Percentiles rank a stretch among this genome's conserved stretches.
Conservation (phyloP, 2,113 vertebrate species). For the Amphiprion percula region DNA sequence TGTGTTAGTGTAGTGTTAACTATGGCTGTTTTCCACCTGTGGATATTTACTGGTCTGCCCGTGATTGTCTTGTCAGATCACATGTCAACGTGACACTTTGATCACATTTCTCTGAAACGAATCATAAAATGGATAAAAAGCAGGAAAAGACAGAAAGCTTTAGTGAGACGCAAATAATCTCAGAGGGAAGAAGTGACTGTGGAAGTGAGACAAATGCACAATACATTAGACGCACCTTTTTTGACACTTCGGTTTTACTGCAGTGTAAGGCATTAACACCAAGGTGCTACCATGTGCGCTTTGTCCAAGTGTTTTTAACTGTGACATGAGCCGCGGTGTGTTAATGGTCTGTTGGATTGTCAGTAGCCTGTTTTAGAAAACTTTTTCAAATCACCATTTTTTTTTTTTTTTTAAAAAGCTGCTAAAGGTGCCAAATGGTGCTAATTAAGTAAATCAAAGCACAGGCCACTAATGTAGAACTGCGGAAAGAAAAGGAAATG, state of each 20-base stretch:
- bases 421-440: constrained; percentile 14
- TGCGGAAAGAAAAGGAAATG: neutral
- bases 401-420: neutral
- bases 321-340: neutral
- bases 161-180: neutral
- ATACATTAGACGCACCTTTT: neutral
- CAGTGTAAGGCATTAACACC: constrained; percentile 18
- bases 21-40: constrained; percentile 20
- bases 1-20: too few species aligned
- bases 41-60: constrained; percentile 18
- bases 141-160: neutral
- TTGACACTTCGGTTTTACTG: neutral
- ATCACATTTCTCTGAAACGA: neutral
- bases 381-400: neutral
- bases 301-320: constrained; percentile 1
- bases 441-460: constrained; percentile 11
- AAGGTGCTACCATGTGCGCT: neutral
- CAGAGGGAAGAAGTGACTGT: neutral
- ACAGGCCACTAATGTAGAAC: neutral
- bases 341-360: constrained; percentile 7
- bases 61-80: constrained; percentile 11
- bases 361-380: constrained; percentile 23
- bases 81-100: constrained; percentile 21
- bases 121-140: neutral
- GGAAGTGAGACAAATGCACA: too few species aligned